phyloP scores from a whole-genome alignment of 92 coral and sea anemone species.

The Parazoanthus darwini region DNA sequence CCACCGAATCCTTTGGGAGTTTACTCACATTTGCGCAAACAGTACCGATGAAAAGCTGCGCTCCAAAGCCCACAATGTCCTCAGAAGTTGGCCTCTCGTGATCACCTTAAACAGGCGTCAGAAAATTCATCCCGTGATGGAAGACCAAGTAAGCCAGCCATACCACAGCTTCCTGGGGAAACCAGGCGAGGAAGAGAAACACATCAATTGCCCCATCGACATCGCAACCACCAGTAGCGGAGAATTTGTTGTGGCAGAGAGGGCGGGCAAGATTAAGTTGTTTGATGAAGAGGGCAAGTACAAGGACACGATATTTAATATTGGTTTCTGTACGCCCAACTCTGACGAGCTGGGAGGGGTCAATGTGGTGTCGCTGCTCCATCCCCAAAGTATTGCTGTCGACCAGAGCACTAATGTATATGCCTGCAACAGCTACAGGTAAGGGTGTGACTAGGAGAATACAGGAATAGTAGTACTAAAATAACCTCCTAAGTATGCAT shows the following conservation, averaged over 20 bases:
- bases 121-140: conserved; percentile 67
- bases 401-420: conserved; percentile 55
- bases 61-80: conserved; percentile 39
- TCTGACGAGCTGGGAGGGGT: conserved; percentile 53
- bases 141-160: conserved; percentile 50
- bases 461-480: too few relatives aligned
- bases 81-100: conserved; percentile 68
- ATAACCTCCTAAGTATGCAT: too few relatives aligned
- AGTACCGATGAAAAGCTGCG: conserved; percentile 42
- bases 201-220: conserved; percentile 31
- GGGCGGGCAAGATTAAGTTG: conserved; percentile 35
- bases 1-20: conserved; percentile 70
- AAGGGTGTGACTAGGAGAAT: background rate
- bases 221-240: conserved; percentile 32
- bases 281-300: conserved; percentile 37
- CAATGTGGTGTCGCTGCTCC: conserved; percentile 48
- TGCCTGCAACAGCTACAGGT: conserved; percentile 59
- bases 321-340: conserved; percentile 42
- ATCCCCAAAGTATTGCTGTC: conserved; percentile 62
- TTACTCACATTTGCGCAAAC: conserved; percentile 59
- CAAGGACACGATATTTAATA: conserved; percentile 52
- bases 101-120: conserved; percentile 39
- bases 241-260: conserved; percentile 31
- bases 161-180: conserved; percentile 51
- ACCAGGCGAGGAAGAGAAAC: conserved; percentile 35